Percentiles rank a stretch among this genome's conserved stretches.
Evolutionary conservation across 2,113 vertebrate species (phyloP).

Genomic region (Oxyura jamaicensis): DNA sequence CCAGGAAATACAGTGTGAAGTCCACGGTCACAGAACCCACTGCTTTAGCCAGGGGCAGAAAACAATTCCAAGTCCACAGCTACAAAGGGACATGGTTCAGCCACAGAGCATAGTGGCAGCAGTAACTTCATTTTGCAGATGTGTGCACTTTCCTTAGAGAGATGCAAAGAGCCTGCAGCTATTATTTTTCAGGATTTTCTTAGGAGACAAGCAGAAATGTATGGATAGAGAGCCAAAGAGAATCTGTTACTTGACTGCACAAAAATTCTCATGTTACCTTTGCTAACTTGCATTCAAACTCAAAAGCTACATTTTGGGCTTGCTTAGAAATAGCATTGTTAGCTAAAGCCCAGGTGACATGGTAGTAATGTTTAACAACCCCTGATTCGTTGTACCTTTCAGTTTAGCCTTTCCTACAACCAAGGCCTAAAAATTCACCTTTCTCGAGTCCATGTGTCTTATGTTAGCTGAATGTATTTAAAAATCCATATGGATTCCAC

Average conservation of each 20-base stretch:
- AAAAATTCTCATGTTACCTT: neutral
- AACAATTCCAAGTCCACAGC: neutral
- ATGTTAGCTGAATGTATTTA: neutral
- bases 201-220: neutral
- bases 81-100: neutral
- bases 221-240: neutral
- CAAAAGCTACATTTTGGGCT: neutral
- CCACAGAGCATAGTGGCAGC: neutral
- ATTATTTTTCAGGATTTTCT: neutral
- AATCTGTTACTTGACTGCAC: neutral
- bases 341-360: neutral
- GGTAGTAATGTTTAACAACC: neutral
- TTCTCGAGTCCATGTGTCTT: neutral
- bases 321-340: neutral
- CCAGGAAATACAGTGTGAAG: accelerated
- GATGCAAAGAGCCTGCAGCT: neutral
- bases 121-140: neutral
- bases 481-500: neutral
- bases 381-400: slow-evolving; percentile 48
- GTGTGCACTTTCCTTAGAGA: neutral
- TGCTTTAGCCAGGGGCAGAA: neutral
- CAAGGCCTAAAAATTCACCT: neutral
- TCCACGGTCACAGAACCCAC: neutral
- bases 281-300: neutral
- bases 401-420: slow-evolving; percentile 8